Evolutionary conservation across 2,113 vertebrate genomes (phyloP).

Genomic region (Ancistrus triradiatus): DNA sequence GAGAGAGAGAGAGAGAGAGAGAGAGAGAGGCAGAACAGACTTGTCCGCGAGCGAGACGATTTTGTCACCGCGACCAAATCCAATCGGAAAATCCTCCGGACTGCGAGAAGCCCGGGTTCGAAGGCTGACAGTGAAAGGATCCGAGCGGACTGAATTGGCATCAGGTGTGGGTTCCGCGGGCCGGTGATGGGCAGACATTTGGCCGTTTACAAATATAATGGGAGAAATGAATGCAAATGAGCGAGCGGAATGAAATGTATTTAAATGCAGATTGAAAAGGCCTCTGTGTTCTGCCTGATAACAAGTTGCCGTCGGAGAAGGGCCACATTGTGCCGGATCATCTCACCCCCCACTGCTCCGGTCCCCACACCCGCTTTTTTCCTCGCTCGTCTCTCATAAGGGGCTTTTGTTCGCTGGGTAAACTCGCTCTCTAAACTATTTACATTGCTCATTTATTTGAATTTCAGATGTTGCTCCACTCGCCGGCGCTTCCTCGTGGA

Average conservation of each 20-base stretch:
- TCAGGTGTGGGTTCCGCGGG: slow-evolving; percentile 86
- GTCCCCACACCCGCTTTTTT: slow-evolving; percentile 75
- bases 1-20: slow-evolving; percentile 26
- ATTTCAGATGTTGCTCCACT: slow-evolving; percentile 77
- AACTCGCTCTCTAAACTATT: slow-evolving; percentile 98
- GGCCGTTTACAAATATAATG: slow-evolving; percentile 97
- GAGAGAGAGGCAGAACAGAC: slow-evolving; percentile 19
- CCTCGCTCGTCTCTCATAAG: slow-evolving; percentile 94
- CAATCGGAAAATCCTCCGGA: slow-evolving; percentile 88
- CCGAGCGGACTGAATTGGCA: slow-evolving; percentile 89
- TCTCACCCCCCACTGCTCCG: slow-evolving; percentile 68
- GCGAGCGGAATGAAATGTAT: slow-evolving; percentile 95
- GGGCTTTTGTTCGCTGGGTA: slow-evolving; percentile 94
- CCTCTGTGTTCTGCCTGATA: slow-evolving; percentile 95
- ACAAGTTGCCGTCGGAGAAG: slow-evolving; percentile 97
- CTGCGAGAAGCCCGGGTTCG: slow-evolving; percentile 82
- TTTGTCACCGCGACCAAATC: slow-evolving; percentile 95
- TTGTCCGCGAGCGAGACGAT: slow-evolving; percentile 82
- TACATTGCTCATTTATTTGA: slow-evolving; percentile 98
- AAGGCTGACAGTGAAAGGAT: slow-evolving; percentile 86
- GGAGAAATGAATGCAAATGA: slow-evolving; percentile 99
- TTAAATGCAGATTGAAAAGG: slow-evolving; percentile 99
- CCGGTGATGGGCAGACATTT: slow-evolving; percentile 90
- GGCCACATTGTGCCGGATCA: slow-evolving; percentile 95
- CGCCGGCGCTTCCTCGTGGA: slow-evolving; percentile 69